These are phyloP conservation scores for Pipistrellus pipistrellus DNA, from an alignment of 2,797 vertebrate species.

Conservation along the genomic window DNA sequence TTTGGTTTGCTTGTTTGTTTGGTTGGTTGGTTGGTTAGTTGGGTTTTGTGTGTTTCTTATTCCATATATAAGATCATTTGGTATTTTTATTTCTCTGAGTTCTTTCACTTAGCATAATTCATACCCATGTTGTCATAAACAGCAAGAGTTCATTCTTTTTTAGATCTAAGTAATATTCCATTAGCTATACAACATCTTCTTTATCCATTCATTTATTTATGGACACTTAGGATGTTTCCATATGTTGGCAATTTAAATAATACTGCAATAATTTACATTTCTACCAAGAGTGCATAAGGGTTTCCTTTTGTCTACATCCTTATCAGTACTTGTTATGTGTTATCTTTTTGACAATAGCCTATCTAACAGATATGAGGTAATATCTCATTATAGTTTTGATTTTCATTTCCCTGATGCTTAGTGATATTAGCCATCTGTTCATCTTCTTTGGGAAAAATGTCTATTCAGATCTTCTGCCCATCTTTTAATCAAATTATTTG, in stretches of 20 bases:
- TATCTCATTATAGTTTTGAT: not conserved
- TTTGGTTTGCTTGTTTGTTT: not conserved
- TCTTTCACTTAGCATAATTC: not conserved
- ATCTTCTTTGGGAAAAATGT: not conserved
- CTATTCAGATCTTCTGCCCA: not conserved
- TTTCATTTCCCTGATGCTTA: not conserved
- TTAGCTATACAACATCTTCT: not conserved
- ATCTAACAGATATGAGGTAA: not conserved
- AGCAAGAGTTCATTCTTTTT: not conserved
- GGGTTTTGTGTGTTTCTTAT: not conserved
- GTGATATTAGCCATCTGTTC: not conserved
- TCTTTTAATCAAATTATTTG: not conserved
- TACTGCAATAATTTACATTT: not conserved
- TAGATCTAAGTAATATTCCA: not conserved
- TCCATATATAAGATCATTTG: not conserved
- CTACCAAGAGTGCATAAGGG: not conserved
- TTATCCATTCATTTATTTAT: not conserved
- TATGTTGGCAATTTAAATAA: not conserved
- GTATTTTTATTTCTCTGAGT: not conserved
- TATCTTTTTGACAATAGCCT: not conserved
- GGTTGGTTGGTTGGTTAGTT: not conserved
- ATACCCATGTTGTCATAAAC: not conserved
- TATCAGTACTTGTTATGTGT: not conserved
- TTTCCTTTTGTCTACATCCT: not conserved
- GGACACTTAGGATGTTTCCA: not conserved